Conservation (phyloP, 92 coral and sea anemone genomes). For the Diadumene lineata region DNA sequence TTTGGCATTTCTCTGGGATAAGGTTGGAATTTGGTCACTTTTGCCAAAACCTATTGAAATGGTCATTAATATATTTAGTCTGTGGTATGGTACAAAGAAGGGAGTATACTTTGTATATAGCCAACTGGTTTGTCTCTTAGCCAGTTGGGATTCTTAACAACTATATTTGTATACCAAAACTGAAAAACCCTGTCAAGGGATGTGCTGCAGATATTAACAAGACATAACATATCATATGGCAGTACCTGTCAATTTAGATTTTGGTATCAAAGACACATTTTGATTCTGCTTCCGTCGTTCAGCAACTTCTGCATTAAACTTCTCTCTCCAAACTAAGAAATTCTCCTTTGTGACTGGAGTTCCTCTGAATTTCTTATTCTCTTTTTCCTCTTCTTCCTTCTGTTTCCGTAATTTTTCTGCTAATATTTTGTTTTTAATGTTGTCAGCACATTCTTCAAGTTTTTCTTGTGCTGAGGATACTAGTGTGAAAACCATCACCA, state of each 20-base stretch:
- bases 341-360: slow-evolving; percentile 88
- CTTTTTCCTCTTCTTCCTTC: slow-evolving; percentile 85
- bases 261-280: slow-evolving; percentile 41
- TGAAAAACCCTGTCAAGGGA: no score
- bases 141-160: no score
- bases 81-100: no score
- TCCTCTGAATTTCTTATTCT: slow-evolving; percentile 73
- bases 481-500: slow-evolving; percentile 94
- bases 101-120: no score
- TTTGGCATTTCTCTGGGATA: no score
- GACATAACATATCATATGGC: no score
- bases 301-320: slow-evolving; percentile 73
- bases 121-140: no score
- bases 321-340: slow-evolving; percentile 81
- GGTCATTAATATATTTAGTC: no score
- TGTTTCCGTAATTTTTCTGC: slow-evolving; percentile 63
- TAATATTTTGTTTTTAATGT: slow-evolving; percentile 57
- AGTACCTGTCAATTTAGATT: slow-evolving; percentile 92
- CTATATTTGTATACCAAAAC: no score
- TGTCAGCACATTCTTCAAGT: slow-evolving; percentile 69
- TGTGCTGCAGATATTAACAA: no score
- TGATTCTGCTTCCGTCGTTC: slow-evolving; percentile 46
- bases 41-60: no score
- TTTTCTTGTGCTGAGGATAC: slow-evolving; percentile 93
- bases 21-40: no score